phyloP scores from a whole-genome alignment of 2,113 vertebrate genomes.

The Paralichthys olivaceus region DNA sequence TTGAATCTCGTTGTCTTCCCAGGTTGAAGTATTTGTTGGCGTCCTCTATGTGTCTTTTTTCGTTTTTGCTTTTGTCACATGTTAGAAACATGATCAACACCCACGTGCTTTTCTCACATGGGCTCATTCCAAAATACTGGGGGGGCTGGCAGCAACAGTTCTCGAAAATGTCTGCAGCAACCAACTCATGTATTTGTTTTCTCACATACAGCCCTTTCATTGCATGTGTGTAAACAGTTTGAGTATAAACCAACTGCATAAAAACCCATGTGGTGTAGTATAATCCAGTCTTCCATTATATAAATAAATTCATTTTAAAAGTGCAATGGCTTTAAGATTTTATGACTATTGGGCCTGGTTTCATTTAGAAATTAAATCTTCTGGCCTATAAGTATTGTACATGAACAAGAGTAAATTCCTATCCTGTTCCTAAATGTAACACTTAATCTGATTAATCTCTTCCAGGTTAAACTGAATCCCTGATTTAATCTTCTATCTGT shows the following conservation, averaged over 20 bases:
- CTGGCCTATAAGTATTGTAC: background rate
- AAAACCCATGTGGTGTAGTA: background rate
- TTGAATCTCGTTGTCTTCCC: too few species aligned
- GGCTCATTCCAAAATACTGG: too few species aligned
- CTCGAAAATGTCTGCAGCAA: too few species aligned
- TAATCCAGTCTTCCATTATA: background rate
- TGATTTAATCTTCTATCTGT: conserved; percentile 26
- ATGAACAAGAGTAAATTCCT: conserved; percentile 22
- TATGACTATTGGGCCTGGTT: background rate
- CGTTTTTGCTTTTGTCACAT: too few species aligned
- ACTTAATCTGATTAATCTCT: conserved; percentile 1
- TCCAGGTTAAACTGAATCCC: conserved; percentile 12
- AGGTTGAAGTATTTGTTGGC: too few species aligned
- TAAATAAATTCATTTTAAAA: background rate
- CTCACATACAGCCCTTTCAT: too few species aligned
- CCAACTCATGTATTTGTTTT: too few species aligned
- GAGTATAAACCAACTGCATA: background rate
- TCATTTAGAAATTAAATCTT: conserved; percentile 16
- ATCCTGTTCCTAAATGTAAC: background rate
- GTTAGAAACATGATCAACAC: too few species aligned
- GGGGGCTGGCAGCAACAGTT: too few species aligned
- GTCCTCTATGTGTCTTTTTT: too few species aligned
- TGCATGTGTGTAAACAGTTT: too few species aligned
- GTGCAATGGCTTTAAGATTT: background rate
- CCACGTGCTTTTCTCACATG: too few species aligned